Evolutionary conservation across 2,113 vertebrate species (phyloP), one percentile per base, ranked within the genome.

Genomic region (Romanogobio albipinnatus): DNA sequence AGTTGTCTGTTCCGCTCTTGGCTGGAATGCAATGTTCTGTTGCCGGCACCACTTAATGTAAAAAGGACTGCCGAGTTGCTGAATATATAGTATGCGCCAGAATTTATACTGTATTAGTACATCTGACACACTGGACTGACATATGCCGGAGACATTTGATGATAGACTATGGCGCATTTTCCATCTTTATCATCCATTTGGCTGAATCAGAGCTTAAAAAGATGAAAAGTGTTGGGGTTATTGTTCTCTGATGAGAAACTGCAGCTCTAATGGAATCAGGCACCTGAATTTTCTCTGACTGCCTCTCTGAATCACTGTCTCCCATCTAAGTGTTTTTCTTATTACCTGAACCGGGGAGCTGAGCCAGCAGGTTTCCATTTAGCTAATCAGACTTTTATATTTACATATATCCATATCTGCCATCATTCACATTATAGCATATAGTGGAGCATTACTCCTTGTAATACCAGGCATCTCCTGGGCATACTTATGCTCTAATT

Each of bases 381-480:
- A 79, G 86, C 75, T 85, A 89, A 88, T 90, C 88, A 84, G 88
- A 76, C 45, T 86, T 90, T 80, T 81, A 75, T 89, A 90, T 87
- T 85, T 87, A 82, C 82, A 87, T 85, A 88, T 88, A 82, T 88
- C 82, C 84, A 87, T 85, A 87, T 85, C 85, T 90, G 73, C 70
- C 22, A 66, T 86, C 80, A 49, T 74, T 90, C 88, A 89, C 90
- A 92, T 92, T 92, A 64, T 59, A 91, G 86, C 71, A 77, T 45
- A 61, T 36, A 84, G 49, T 89, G 91, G 90, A 89, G 92, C 92
- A 92, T 93, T 94, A 90, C 90, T 86, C 87, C 88, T 85, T 80
- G 80, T 91, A 93, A 92, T 91, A 86, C 85, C 89, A 87, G 85
- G 91, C 87, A 91, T 90, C 91, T 93, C 89, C 88, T 88, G 89